Evolutionary conservation across 1,140 invertebrate genomes (phyloP), one percentile per base, ranked within the genome.

Genomic region (Oreohelix idahoensis): DNA sequence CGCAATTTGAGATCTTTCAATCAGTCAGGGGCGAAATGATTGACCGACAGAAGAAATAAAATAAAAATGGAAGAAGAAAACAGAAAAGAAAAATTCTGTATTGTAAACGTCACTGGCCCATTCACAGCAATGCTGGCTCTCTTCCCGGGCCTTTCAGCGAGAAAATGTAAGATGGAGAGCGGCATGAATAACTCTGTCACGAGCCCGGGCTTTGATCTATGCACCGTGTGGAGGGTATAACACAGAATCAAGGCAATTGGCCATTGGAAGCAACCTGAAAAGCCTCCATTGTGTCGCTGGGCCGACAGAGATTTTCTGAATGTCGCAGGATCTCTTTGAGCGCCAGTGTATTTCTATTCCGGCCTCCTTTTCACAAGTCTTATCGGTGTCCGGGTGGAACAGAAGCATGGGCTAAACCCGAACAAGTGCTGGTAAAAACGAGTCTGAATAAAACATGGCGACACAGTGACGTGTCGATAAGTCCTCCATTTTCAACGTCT

Each of bases 241-340:
- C 51, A 58, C 23, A 58, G 51, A 58, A 58, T 58, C 51, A 58
- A 58, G 51, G 51, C 51, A 58, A 58, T 58, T 58, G 51, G 51
- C 51, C 51, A 58, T 58, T 58, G 8, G 15, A 26, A 26, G 26
- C 1, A 26, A 20, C 10, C 51, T 58, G 51, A 58, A 58, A 58
- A 20, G 23, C 51, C 26, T 20, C 51, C 23, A 58, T 58, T 58
- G 51, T 58, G 51, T 58, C 1, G 51, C 51, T 58, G 51, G 42
- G 5, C 15, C 42, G 42, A 45, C 42, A 45, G 42, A 45, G 42
- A 45, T 45, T 45, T 5, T 58, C 51, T 58, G 51, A 58, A 58
- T 58, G 51, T 26, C 51, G 8, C 51, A 5, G 20, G 51, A 4
- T 58, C 51, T 26, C 26, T 58, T 58, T 23, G 17, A 58, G 51